Evolutionary conservation across 2,888 invertebrate genomes (phyloP).

Genomic region (Ceratothoa steindachneri): DNA sequence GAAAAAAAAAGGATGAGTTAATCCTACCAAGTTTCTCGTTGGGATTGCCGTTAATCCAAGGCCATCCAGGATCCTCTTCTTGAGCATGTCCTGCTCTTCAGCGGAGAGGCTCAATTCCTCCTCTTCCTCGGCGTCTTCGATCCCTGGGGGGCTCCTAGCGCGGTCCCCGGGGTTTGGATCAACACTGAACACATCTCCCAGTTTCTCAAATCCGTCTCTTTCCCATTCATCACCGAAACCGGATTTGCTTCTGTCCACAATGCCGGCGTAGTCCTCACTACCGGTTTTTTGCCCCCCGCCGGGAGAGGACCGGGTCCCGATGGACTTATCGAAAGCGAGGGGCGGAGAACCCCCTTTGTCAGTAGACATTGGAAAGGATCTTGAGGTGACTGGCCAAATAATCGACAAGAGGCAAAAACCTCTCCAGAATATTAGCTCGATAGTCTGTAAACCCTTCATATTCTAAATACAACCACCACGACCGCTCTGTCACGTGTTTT

Average conservation of each 20-base stretch:
- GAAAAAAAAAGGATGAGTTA: no score
- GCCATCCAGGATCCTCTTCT: conserved; percentile 32
- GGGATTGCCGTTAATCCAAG: conserved; percentile 28
- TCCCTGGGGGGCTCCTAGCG: no score
- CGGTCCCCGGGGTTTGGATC: no score
- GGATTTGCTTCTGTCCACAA: neutral
- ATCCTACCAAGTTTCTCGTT: conserved; percentile 20
- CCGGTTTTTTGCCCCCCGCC: neutral
- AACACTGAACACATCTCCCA: conserved; percentile 5
- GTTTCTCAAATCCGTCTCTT: neutral
- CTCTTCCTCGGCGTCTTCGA: conserved; percentile 22
- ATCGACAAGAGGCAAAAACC: no score
- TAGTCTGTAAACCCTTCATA: neutral
- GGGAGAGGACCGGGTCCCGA: neutral
- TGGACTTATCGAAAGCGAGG: neutral
- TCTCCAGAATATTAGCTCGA: neutral
- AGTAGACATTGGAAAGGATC: neutral
- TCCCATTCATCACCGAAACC: neutral
- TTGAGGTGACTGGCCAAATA: neutral
- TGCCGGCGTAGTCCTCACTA: neutral
- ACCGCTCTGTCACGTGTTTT: conserved; percentile 29
- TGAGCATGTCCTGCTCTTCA: conserved; percentile 35
- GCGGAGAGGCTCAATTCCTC: conserved; percentile 21
- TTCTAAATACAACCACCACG: no score
- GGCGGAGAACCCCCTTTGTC: neutral